A percentile compares a stretch with the other conserved stretches of the same genome.
Evolutionary conservation across 2,888 invertebrate genomes (phyloP).

Genomic region (Ophioninae sp.): DNA sequence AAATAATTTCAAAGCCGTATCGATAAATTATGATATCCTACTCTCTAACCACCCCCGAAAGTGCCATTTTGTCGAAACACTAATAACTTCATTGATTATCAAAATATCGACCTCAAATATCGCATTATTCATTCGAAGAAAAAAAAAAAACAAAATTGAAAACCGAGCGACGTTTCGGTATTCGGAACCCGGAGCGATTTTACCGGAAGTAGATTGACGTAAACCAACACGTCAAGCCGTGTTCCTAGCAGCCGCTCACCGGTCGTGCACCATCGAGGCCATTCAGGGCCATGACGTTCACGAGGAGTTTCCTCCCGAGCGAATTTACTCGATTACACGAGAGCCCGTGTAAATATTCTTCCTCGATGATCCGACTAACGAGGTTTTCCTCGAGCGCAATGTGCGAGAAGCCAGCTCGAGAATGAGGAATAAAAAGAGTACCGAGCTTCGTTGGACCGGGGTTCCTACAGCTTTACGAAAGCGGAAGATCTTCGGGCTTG

Average conservation of each 20-base stretch:
- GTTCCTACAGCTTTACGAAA: conserved; percentile 11
- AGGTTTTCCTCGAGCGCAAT: conserved; percentile 54
- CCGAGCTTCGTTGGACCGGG: conserved; percentile 31
- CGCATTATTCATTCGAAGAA: too few species aligned
- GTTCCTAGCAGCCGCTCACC: neutral
- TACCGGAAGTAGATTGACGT: neutral
- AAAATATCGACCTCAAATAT: too few species aligned
- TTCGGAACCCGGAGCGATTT: neutral
- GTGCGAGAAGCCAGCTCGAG: conserved; percentile 3
- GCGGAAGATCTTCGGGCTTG: conserved; percentile 33
- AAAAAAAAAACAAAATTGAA: too few species aligned
- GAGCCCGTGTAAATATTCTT: conserved; percentile 60
- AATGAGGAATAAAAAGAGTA: conserved; percentile 18
- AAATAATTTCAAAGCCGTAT: too few species aligned
- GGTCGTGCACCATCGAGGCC: conserved; percentile 21
- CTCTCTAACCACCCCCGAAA: too few species aligned
- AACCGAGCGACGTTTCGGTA: too few species aligned
- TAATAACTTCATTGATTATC: too few species aligned
- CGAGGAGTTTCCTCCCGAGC: conserved; percentile 31
- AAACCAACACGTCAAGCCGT: neutral
- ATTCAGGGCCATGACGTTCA: conserved; percentile 18
- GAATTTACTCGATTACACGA: conserved; percentile 54
- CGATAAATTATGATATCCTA: too few species aligned
- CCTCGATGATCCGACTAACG: conserved; percentile 60
- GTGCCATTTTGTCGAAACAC: too few species aligned